phyloP scores from a whole-genome alignment of 2,888 invertebrate species.

The Torymus auratus region DNA sequence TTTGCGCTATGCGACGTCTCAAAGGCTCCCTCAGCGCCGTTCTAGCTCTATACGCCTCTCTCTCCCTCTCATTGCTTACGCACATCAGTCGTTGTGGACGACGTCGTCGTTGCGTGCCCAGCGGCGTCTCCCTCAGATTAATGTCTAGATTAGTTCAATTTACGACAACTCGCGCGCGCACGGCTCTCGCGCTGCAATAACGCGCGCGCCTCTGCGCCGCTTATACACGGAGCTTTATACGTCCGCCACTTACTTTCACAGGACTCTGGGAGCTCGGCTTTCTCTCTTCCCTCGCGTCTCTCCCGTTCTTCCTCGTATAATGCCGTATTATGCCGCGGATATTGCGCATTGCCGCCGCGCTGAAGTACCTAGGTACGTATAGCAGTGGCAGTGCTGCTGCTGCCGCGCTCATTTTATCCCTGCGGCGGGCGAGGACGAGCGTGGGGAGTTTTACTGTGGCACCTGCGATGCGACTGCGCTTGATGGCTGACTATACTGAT shows the following conservation, averaged over 20 bases:
- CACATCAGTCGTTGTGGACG: too few species aligned
- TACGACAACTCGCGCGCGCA: constrained; percentile 51
- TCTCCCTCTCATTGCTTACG: too few species aligned
- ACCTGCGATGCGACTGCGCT: constrained; percentile 8
- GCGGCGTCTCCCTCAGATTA: constrained; percentile 64
- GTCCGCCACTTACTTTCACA: constrained; percentile 31
- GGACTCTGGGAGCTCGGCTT: neutral
- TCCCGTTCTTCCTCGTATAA: constrained; percentile 24
- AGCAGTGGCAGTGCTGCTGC: too few species aligned
- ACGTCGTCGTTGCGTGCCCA: too few species aligned
- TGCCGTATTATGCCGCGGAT: constrained; percentile 40
- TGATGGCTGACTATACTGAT: constrained; percentile 49
- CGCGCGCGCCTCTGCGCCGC: constrained; percentile 7
- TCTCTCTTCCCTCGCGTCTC: neutral
- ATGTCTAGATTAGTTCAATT: constrained; percentile 72
- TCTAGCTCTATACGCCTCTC: too few species aligned
- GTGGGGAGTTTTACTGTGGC: too few species aligned
- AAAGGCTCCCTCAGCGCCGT: too few species aligned
- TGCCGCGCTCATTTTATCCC: neutral
- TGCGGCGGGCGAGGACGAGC: neutral
- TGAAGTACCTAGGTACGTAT: too few species aligned
- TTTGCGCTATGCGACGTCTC: too few species aligned
- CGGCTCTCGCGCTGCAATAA: constrained; percentile 35
- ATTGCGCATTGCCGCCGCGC: constrained; percentile 21
- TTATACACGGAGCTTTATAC: neutral